phyloP scores from a whole-genome alignment of 2,113 vertebrate species.

The Riparia riparia region DNA sequence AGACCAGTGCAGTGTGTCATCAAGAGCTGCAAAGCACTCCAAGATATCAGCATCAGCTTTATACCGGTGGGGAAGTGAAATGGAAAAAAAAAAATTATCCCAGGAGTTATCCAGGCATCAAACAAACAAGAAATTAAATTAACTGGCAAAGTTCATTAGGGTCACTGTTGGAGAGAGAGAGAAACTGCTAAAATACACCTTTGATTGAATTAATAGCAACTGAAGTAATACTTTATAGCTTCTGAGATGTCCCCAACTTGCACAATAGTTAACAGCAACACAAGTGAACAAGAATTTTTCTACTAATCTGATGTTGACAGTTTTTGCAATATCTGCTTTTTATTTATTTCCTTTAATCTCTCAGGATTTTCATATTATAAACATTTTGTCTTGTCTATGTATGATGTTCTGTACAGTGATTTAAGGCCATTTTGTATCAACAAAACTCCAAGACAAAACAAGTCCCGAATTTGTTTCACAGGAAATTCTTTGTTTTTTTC shows the following conservation, averaged over 20 bases:
- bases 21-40: background rate
- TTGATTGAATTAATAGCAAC: background rate
- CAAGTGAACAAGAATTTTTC: background rate
- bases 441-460: background rate
- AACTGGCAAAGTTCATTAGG: background rate
- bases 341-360: conserved; percentile 1
- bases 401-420: background rate
- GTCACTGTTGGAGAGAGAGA: background rate
- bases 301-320: background rate
- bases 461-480: background rate
- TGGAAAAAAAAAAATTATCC: background rate
- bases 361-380: background rate
- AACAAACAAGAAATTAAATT: background rate
- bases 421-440: background rate
- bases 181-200: background rate
- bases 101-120: background rate
- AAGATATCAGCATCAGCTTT: background rate
- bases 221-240: background rate
- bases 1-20: background rate
- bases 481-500: background rate
- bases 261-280: background rate
- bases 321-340: background rate
- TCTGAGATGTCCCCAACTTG: background rate
- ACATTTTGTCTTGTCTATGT: background rate
- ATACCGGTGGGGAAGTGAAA: background rate